These are phyloP conservation scores for Heliconius sara DNA, from an alignment of 2,888 invertebrate genomes.

Conservation along the genomic window DNA sequence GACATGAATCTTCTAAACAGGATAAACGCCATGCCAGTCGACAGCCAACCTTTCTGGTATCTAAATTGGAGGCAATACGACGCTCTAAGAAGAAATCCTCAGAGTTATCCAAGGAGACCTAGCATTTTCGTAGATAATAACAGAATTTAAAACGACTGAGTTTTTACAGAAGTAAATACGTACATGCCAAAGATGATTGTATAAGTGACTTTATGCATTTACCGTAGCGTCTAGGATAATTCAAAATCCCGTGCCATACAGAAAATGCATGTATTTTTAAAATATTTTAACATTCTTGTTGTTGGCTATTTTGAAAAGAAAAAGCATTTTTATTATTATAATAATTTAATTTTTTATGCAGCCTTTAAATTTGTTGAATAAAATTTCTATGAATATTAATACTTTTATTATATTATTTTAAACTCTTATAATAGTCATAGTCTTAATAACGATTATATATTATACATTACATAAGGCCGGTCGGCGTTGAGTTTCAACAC, in stretches of 20 bases:
- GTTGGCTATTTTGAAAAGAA: too few relatives aligned
- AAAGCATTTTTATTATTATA: too few relatives aligned
- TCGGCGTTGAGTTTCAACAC: too few relatives aligned
- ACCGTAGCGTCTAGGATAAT: not conserved
- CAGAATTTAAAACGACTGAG: not conserved
- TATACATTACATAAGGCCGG: too few relatives aligned
- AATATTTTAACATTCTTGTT: too few relatives aligned
- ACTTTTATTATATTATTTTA: not conserved
- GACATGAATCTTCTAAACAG: slow-evolving; percentile 37
- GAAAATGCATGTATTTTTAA: not conserved
- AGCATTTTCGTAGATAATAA: slow-evolving; percentile 59
- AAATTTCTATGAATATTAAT: not conserved
- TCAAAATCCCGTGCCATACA: not conserved
- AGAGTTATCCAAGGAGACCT: slow-evolving; percentile 63
- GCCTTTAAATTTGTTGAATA: not conserved
- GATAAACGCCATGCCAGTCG: slow-evolving; percentile 34
- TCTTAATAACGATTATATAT: too few relatives aligned
- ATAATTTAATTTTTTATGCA: not conserved
- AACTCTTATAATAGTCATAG: not conserved
- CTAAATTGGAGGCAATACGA: slow-evolving; percentile 86
- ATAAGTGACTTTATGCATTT: not conserved
- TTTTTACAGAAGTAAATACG: not conserved
- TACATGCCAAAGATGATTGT: not conserved
- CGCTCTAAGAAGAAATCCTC: slow-evolving; percentile 70
- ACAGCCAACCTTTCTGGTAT: slow-evolving; percentile 81